Evolutionary conservation across 2,888 invertebrate species (phyloP).

Genomic region (Stenodema calcarata): DNA sequence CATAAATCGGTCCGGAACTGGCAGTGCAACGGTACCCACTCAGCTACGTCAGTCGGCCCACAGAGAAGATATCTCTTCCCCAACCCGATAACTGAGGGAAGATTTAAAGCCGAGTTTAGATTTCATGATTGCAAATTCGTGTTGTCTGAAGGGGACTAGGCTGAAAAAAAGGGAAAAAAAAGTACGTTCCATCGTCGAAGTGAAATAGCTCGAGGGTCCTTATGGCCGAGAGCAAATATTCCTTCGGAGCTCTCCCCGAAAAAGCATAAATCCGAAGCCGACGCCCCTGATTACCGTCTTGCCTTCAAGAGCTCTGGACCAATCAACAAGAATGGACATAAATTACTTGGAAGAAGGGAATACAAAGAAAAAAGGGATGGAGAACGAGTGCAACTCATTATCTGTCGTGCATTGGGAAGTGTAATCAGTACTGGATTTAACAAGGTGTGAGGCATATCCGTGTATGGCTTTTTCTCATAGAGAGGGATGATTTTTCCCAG

Average conservation of each 20-base stretch:
- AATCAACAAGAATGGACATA: slow-evolving; percentile 34
- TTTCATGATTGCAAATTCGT: slow-evolving; percentile 46
- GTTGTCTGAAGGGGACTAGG: slow-evolving; percentile 12
- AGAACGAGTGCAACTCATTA: slow-evolving; percentile 41
- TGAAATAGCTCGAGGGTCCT: slow-evolving; percentile 12
- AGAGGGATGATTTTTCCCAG: slow-evolving; percentile 11
- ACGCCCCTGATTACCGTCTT: slow-evolving; percentile 36
- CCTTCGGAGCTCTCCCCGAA: slow-evolving; percentile 7
- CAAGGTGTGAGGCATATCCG: slow-evolving; percentile 41
- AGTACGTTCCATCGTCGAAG: not conserved
- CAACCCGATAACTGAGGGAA: slow-evolving; percentile 28
- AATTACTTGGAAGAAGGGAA: slow-evolving; percentile 19
- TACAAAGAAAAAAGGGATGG: not conserved
- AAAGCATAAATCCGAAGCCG: slow-evolving; percentile 38
- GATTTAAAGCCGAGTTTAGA: slow-evolving; percentile 37
- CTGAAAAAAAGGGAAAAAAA: not conserved
- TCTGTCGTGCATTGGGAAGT: slow-evolving; percentile 26
- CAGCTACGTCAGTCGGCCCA: not conserved
- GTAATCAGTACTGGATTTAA: slow-evolving; percentile 37
- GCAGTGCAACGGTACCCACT: slow-evolving; percentile 9
- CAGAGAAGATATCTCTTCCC: not conserved
- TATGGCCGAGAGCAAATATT: slow-evolving; percentile 33
- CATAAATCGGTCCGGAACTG: slow-evolving; percentile 8
- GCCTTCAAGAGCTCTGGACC: slow-evolving; percentile 1
- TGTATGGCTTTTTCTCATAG: not conserved